Evolutionary conservation across 2,888 invertebrate genomes (phyloP), one percentile per base, ranked within the genome.

Genomic region (Tenthredo mesomela): DNA sequence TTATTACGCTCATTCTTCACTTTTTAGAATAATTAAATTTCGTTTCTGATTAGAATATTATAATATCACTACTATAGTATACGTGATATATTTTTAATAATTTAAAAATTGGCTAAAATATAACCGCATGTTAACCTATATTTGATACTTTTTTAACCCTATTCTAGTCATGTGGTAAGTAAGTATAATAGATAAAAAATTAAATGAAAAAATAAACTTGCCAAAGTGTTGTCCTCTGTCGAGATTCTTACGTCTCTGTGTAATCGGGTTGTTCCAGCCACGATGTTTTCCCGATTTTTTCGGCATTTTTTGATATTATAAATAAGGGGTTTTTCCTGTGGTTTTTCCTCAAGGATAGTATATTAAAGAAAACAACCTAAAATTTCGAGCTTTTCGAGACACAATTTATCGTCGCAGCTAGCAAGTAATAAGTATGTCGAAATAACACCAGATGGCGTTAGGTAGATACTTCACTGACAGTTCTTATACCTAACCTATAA

Each of bases 261-360:
- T 37, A 54, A 7, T 29, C 9, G 50, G 43, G n/a, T 67, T 67
- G 47, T 67, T 82, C 47, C 67, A 67, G 18, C 82, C 82, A n/a
- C 82, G 82, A 82, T 43, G 47, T 43, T 82, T 82, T 15, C 82
- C 67, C n/a, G 43, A 21, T 82, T 82, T 82, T 29, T n/a, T 82
- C 2, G 82, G 82, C 82, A 82, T 82, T 67, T 67, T 65, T 70
- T 21, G 25, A 47, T 70, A 9, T 18, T 18, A 54, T 77, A 33
- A 73, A 21, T 73, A 61, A 80, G 33, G 29, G 40, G 9, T 33
- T 61, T 80, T 29, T 9, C 4, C 21, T 2, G 29, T 29, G 29
- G 29, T 29, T 29, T 29, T 29, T 29, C 29, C 29, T 29, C n/a
- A n/a, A n/a, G n/a, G n/a, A n/a, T n/a, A n/a, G n/a, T n/a, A n/a